phyloP scores from a whole-genome alignment of 23 tunicate genomes.

The Styela clava region DNA sequence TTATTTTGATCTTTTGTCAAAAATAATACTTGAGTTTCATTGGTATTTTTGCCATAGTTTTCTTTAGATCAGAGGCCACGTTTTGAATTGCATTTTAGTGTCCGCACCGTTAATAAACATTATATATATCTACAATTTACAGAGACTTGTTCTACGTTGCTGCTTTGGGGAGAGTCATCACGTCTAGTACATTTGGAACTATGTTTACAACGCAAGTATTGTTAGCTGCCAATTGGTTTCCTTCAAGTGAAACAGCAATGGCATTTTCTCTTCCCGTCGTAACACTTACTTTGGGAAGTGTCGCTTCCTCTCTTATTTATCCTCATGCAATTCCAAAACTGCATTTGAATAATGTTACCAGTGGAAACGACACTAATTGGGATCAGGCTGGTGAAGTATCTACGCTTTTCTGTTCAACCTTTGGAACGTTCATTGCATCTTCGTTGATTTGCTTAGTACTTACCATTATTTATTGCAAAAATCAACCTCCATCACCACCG shows the following conservation, averaged over 20 bases:
- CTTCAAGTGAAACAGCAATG: neutral
- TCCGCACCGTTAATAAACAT: too few species aligned
- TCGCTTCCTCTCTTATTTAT: neutral
- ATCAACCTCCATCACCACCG: neutral
- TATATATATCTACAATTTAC: too few species aligned
- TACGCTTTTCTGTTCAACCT: neutral
- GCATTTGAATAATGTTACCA: neutral
- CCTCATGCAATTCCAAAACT: neutral
- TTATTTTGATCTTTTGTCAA: too few species aligned
- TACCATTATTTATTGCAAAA: neutral
- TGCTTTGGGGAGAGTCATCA: neutral
- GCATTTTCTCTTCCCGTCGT: neutral
- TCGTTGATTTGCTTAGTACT: neutral
- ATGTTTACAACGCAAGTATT: neutral
- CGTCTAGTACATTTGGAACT: neutral
- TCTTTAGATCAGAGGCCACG: too few species aligned
- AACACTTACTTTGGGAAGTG: neutral
- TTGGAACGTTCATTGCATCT: neutral
- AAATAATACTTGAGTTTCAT: too few species aligned
- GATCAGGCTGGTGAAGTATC: neutral
- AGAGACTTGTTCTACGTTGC: neutral
- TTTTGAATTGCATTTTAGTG: too few species aligned
- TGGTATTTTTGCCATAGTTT: too few species aligned
- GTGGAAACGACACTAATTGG: neutral
- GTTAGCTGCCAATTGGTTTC: neutral